These are phyloP conservation scores for Uria aalge DNA, from an alignment of 2,113 vertebrate genomes.

Conservation along the genomic window DNA sequence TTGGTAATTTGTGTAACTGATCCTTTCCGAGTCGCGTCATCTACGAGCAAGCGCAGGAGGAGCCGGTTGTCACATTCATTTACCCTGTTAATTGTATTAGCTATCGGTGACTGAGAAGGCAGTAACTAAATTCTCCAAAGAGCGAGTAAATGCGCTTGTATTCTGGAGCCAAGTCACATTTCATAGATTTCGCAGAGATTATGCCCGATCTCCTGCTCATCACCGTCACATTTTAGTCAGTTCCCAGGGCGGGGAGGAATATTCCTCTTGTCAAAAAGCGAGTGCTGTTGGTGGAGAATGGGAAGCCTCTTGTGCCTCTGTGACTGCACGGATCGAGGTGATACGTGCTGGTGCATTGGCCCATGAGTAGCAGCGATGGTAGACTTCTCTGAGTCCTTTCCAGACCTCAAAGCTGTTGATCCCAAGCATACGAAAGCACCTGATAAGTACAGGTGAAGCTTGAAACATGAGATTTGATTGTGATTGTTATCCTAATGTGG, in stretches of 20 bases:
- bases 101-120: background rate
- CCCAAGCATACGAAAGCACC: background rate
- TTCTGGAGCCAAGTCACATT: background rate
- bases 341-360: background rate
- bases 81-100: background rate
- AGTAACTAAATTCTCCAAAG: background rate
- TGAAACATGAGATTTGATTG: background rate
- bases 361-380: background rate
- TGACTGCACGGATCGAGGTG: background rate
- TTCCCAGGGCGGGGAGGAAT: background rate
- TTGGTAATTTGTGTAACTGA: background rate
- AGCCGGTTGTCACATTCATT: background rate
- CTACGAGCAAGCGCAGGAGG: background rate
- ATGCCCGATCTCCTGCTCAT: background rate
- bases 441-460: background rate
- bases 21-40: background rate
- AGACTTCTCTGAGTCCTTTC: background rate
- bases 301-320: background rate
- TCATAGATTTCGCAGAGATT: background rate
- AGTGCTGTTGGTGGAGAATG: background rate
- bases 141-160: accelerated
- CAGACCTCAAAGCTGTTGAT: background rate
- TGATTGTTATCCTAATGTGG: background rate
- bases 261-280: background rate
- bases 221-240: background rate